phyloP scores from a whole-genome alignment of 2,888 invertebrate genomes.

The Sipha maydis region DNA sequence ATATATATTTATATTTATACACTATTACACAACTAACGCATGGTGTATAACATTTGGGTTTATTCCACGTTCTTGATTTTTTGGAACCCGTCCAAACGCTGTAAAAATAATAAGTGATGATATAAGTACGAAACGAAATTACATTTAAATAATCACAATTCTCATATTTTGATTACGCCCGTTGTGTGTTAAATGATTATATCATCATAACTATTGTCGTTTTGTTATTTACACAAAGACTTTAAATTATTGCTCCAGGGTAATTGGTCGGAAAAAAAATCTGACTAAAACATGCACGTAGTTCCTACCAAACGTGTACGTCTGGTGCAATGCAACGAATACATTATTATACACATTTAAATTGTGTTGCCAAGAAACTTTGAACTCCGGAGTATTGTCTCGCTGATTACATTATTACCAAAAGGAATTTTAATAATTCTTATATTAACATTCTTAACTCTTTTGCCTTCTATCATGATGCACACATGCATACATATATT shows the following conservation, averaged over 20 bases:
- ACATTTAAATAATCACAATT: conserved; percentile 40
- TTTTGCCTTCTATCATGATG: too few species aligned
- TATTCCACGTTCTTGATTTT: conserved; percentile 31
- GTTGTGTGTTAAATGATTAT: conserved; percentile 29
- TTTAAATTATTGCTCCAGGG: not conserved
- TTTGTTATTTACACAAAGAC: conserved; percentile 8
- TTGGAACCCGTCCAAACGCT: conserved; percentile 19
- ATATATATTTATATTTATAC: too few species aligned
- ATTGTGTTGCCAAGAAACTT: not conserved
- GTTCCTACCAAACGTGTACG: not conserved
- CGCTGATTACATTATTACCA: not conserved
- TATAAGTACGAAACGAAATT: conserved; percentile 29
- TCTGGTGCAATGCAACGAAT: not conserved
- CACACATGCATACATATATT: too few species aligned
- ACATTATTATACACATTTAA: conserved; percentile 12
- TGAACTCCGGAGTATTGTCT: conserved; percentile 7
- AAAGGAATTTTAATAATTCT: not conserved
- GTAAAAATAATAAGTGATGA: conserved; percentile 12
- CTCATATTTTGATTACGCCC: conserved; percentile 26
- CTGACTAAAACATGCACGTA: conserved; percentile 32
- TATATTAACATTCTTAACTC: not conserved
- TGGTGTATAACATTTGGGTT: not conserved
- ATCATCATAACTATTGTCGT: conserved; percentile 14
- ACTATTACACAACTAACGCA: conserved; percentile 12
- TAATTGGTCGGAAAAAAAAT: conserved; percentile 32